Percentiles rank a stretch among this genome's conserved stretches.
Evolutionary conservation across 37 sponge, comb jelly and placozoan genomes (phyloP).

Genomic region (Halisarca cf. caerulea): DNA sequence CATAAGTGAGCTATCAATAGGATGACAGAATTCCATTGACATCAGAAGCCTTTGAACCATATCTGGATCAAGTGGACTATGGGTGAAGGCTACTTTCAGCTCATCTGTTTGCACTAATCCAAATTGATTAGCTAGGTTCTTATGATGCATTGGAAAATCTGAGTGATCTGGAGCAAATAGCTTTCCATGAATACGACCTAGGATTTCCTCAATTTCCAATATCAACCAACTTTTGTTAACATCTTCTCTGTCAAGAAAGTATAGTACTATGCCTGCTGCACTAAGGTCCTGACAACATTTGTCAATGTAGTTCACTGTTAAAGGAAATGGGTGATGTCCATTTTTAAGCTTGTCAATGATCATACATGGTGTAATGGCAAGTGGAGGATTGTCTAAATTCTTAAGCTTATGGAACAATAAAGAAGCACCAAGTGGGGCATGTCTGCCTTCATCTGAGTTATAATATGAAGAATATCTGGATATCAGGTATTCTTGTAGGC

Average conservation of each 20-base stretch:
- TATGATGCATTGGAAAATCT: neutral
- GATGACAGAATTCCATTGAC: slow-evolving; percentile 14
- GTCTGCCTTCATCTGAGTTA: neutral
- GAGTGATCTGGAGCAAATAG: neutral
- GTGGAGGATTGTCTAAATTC: neutral
- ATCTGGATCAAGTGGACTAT: neutral
- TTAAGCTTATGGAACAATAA: neutral
- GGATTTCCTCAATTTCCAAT: neutral
- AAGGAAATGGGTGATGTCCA: neutral
- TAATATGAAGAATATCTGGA: neutral
- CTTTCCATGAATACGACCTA: neutral
- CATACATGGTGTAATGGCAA: neutral
- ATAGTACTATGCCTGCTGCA: neutral
- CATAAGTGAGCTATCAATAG: neutral
- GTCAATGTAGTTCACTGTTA: neutral
- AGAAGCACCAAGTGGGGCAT: neutral
- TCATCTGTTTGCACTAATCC: neutral
- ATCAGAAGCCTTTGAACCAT: neutral
- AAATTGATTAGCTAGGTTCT: neutral
- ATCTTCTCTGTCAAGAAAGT: neutral
- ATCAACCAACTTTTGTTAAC: neutral
- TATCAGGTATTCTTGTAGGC: neutral
- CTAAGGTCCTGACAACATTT: neutral
- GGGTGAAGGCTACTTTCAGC: neutral
- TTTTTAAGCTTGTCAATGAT: neutral